A percentile compares a stretch with the other conserved stretches of the same genome.
phyloP scores from a whole-genome alignment of 2,888 invertebrate species.

The Nomada lathburiana region DNA sequence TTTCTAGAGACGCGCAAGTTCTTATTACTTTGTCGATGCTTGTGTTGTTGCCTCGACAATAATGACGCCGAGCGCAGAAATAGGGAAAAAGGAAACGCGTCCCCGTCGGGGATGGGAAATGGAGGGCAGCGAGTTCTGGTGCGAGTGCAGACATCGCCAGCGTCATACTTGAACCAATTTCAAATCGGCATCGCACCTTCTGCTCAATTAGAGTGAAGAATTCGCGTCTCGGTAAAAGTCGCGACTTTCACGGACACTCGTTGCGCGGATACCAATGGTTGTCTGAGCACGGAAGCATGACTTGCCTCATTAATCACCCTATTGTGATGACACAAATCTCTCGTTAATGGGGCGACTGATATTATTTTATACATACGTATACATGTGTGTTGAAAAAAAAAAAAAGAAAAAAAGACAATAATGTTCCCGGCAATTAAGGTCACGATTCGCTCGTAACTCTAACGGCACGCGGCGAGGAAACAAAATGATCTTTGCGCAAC shows the following conservation, averaged over 20 bases:
- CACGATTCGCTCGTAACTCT: not conserved
- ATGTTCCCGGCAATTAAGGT: constrained; percentile 5
- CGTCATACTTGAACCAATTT: constrained; percentile 38
- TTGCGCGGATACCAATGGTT: not conserved
- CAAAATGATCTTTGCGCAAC: not conserved
- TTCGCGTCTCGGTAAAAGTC: constrained; percentile 33
- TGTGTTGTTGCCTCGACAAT: not conserved
- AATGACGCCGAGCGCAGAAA: not conserved
- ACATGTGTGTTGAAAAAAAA: not conserved
- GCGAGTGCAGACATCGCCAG: not conserved
- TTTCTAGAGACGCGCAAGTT: constrained; percentile 24
- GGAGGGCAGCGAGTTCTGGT: not conserved
- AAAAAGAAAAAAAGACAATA: not conserved
- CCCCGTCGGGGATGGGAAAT: not conserved
- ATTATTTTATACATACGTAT: not conserved
- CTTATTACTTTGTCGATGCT: constrained; percentile 28
- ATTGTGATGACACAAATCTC: constrained; percentile 23
- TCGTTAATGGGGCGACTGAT: constrained; percentile 15
- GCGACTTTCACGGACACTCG: constrained; percentile 35
- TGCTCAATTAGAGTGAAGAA: constrained; percentile 13
- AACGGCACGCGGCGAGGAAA: not conserved
- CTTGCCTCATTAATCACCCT: constrained; percentile 20
- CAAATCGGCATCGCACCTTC: not conserved
- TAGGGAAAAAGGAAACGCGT: not conserved
- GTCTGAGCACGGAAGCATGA: not conserved